These are phyloP conservation scores for Ceratina japonica DNA, from an alignment of 1,140 invertebrate species.

Conservation along the genomic window DNA sequence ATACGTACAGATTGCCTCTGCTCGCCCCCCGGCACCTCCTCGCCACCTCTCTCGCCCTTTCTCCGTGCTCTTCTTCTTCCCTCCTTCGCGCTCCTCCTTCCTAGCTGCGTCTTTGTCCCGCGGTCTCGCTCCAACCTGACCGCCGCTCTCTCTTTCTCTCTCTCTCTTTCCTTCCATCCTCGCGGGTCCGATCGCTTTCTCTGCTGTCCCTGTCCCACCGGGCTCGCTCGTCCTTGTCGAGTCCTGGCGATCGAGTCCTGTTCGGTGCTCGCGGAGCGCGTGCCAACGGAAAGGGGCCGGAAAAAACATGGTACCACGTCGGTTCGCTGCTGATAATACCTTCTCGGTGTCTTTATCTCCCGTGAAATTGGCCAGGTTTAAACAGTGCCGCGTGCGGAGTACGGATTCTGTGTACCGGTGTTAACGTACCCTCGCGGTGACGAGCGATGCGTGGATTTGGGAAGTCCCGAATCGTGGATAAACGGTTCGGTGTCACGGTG, in stretches of 20 bases:
- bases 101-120: slow-evolving; percentile 7
- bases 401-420: background rate
- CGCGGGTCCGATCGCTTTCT: slow-evolving; percentile 16
- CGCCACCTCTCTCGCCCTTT: slow-evolving; percentile 13
- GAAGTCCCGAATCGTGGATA: no score
- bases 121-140: background rate
- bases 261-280: slow-evolving; percentile 10
- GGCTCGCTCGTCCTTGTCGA: slow-evolving; percentile 3
- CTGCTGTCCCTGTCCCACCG: slow-evolving; percentile 13
- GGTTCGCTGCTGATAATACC: background rate
- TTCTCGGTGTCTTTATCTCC: background rate
- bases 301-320: slow-evolving; percentile 19
- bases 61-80: slow-evolving; percentile 1
- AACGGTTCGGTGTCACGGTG: no score
- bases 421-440: background rate
- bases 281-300: background rate
- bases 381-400: background rate
- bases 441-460: background rate
- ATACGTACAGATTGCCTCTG: slow-evolving; percentile 64
- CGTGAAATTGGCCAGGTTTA: no score
- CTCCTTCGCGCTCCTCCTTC: slow-evolving; percentile 28
- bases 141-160: slow-evolving; percentile 3
- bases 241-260: slow-evolving; percentile 11
- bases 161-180: background rate
- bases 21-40: slow-evolving; percentile 9